phyloP scores from a whole-genome alignment of 2,113 vertebrate species.

The Oryzias celebensis region DNA sequence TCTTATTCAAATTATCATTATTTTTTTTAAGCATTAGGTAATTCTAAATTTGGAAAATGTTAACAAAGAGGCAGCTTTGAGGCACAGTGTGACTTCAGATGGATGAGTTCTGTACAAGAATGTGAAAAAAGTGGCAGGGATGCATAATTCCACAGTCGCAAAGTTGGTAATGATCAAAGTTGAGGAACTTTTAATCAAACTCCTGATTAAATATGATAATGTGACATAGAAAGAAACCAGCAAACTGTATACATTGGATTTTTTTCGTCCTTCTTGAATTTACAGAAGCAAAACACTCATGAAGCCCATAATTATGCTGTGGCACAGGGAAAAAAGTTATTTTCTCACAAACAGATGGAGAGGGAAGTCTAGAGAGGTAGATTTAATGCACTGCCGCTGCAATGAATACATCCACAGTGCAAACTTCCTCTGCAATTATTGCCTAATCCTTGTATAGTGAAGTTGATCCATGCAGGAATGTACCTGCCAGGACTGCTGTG shows the following conservation, averaged over 20 bases:
- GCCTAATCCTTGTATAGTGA: constrained; percentile 43
- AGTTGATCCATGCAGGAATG: constrained; percentile 33
- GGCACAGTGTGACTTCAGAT: constrained; percentile 23
- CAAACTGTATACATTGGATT: constrained; percentile 61
- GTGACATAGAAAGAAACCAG: constrained; percentile 53
- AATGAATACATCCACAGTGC: constrained; percentile 26
- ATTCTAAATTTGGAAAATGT: constrained; percentile 16
- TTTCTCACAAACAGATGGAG: constrained; percentile 64
- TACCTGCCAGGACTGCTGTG: constrained; percentile 31
- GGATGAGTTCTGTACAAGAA: constrained; percentile 23
- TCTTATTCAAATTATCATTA: too few relatives aligned
- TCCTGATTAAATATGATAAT: constrained; percentile 42
- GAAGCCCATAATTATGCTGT: constrained; percentile 68
- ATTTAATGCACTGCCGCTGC: constrained; percentile 48
- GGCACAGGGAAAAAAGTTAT: constrained; percentile 53
- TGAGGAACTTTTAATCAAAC: constrained; percentile 37
- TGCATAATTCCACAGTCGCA: constrained; percentile 12
- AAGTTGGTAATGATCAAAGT: constrained; percentile 16
- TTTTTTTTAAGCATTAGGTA: constrained; percentile 30
- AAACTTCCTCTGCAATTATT: constrained; percentile 32
- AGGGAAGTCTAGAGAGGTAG: constrained; percentile 40
- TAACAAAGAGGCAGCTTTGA: constrained; percentile 25
- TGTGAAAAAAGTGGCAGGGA: constrained; percentile 10
- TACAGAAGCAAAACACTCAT: constrained; percentile 63
- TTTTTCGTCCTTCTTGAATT: constrained; percentile 36